Base-by-base conservation (phyloP, 2,888 invertebrate genomes). In the Plagiodera versicolora region DNA sequence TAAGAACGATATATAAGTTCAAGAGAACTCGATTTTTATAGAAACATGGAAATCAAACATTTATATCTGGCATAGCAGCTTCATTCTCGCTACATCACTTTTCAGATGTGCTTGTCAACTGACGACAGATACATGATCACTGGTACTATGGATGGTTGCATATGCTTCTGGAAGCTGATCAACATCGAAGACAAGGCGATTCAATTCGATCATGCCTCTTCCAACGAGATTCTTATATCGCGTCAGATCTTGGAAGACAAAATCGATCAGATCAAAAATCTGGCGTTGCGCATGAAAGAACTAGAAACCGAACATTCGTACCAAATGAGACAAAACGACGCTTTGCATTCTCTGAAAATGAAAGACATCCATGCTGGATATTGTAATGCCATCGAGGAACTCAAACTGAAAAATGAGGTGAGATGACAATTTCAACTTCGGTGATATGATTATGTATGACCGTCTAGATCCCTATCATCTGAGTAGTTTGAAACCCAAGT, bases 291-390 rank as follows among this genome's bases (percentile, higher is more conserved):
- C 52, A 87, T 95, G 76, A 88, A 89, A 67, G 95, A 97, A 77
- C 82, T 95, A 69, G 90, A 93, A 75, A 90, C 91, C 11, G 95
- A 96, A 77, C 92, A 93, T 74, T 87, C 90, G 0, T 95, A 95
- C 75, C 92, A 94, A 77, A 83, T 92, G 70, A 85, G 91, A 20
- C 89, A 94, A 80, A 88, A 86, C 39, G 89, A 94, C 74, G 88
- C 91, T 53, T 82, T 88, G 14, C 90, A 94, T 75, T 88, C 89
- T 8, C 89, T 93, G 66, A 91, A 90, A 75, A 81, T 94, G 67
- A 88, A 89, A 66, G 92, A 93, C 68, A 85, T 95, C 1, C 94
- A 94, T 70, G 87, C 88, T 64, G 89, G 89, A 32, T 95, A 94
- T 74, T 89, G 89, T 63, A 86, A 88, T 58, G 91, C 92, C 16